These are phyloP conservation scores for Vulpes vulpes DNA, from an alignment of 2,113 vertebrate genomes.

Conservation along the genomic window DNA sequence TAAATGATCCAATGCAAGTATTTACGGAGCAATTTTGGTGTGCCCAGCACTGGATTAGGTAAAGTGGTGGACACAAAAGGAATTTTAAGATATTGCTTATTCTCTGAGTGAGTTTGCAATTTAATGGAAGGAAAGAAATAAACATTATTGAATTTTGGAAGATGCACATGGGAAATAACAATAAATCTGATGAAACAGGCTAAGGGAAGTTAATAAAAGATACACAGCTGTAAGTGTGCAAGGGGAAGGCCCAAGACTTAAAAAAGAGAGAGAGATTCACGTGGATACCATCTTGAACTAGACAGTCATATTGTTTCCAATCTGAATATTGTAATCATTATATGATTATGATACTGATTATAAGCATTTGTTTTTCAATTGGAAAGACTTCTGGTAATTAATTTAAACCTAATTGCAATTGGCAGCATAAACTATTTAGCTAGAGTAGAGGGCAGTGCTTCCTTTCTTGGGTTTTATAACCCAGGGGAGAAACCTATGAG, in stretches of 20 bases:
- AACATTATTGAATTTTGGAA: constrained; percentile 29
- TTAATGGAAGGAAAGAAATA: not conserved
- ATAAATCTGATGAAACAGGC: not conserved
- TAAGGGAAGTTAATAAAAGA: constrained; percentile 8
- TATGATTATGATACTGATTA: not conserved
- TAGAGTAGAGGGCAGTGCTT: not conserved
- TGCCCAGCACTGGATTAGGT: not conserved
- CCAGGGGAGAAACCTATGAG: not conserved
- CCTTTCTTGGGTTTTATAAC: not conserved
- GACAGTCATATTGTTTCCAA: not conserved
- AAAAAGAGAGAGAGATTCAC: not conserved
- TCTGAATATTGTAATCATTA: not conserved
- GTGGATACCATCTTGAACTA: not conserved
- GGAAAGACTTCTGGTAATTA: not conserved
- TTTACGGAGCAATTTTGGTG: not conserved
- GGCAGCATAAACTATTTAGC: not conserved
- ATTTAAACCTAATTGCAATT: not conserved
- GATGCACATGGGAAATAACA: constrained; percentile 1
- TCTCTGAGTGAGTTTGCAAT: not conserved
- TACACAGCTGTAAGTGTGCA: not conserved
- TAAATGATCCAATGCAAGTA: not conserved
- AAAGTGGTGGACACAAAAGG: not conserved
- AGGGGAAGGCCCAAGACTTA: not conserved
- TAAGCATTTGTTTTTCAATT: not conserved
- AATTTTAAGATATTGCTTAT: not conserved